Percentiles rank a stretch among this genome's conserved stretches.
phyloP scores from a whole-genome alignment of 35 echinoderm and acorn worm genomes.

The Apostichopus californicus region DNA sequence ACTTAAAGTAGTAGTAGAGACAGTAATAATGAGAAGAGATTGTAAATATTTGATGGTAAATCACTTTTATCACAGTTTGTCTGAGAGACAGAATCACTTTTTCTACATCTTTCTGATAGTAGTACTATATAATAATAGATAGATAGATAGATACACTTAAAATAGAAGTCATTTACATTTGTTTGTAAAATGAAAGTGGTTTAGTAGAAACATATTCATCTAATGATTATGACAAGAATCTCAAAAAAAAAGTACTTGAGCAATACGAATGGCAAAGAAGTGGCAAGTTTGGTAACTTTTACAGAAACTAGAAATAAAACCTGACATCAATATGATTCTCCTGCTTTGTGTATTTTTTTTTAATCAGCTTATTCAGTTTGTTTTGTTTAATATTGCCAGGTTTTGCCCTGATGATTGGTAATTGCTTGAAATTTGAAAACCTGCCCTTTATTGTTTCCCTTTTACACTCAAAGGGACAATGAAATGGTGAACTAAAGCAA shows the following conservation, averaged over 20 bases:
- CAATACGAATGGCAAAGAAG: background rate
- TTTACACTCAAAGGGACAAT: too few species aligned
- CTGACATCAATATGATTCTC: too few species aligned
- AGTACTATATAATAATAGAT: background rate
- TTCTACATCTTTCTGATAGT: background rate
- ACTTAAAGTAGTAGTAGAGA: background rate
- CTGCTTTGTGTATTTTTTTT: too few species aligned
- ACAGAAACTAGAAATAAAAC: too few species aligned
- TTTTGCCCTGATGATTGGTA: too few species aligned
- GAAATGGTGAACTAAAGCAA: too few species aligned
- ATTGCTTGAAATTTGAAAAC: too few species aligned
- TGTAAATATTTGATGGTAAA: background rate
- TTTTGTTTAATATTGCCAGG: too few species aligned
- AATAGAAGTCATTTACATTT: background rate
- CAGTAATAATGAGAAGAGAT: background rate
- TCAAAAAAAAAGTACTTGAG: background rate
- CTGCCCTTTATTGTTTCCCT: too few species aligned
- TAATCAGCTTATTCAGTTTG: too few species aligned
- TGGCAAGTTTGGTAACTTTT: background rate
- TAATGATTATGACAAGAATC: background rate
- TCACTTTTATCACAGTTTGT: conserved; percentile 1
- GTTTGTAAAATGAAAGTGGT: background rate
- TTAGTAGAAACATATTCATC: background rate
- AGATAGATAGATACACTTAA: background rate
- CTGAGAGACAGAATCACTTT: background rate